Percentiles rank a stretch among this genome's conserved stretches.
Evolutionary conservation across 2,888 invertebrate genomes (phyloP).

Genomic region (Heliconius hortense): DNA sequence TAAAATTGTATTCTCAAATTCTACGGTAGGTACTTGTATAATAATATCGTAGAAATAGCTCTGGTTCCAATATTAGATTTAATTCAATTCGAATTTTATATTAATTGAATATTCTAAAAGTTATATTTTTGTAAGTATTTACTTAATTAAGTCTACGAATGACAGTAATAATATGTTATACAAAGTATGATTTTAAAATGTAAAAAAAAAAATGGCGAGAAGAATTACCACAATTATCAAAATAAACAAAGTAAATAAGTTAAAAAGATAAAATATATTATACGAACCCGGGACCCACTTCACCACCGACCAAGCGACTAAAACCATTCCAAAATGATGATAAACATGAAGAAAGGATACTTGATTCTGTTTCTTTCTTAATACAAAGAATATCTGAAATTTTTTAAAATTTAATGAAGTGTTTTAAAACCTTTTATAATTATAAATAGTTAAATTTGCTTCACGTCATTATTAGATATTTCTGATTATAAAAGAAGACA

Average conservation of each 20-base stretch:
- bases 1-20: no score
- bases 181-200: neutral
- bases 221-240: neutral
- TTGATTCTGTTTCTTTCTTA: conserved; percentile 91
- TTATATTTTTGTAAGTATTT: no score
- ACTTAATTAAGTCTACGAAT: no score
- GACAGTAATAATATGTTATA: neutral
- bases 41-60: neutral
- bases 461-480: neutral
- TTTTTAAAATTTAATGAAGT: neutral
- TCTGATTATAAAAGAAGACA: no score
- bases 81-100: neutral
- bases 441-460: no score
- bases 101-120: no score
- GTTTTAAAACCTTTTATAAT: no score
- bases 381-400: conserved; percentile 87
- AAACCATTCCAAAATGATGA: conserved; percentile 89
- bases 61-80: neutral
- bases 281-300: conserved; percentile 85
- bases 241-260: neutral
- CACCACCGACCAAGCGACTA: conserved; percentile 84
- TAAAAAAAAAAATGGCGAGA: no score
- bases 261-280: neutral
- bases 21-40: no score
- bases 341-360: conserved; percentile 92